Percentiles rank a stretch among this genome's conserved stretches.
phyloP scores from a whole-genome alignment of 2,888 invertebrate genomes.

The Leptinotarsa haldemani region DNA sequence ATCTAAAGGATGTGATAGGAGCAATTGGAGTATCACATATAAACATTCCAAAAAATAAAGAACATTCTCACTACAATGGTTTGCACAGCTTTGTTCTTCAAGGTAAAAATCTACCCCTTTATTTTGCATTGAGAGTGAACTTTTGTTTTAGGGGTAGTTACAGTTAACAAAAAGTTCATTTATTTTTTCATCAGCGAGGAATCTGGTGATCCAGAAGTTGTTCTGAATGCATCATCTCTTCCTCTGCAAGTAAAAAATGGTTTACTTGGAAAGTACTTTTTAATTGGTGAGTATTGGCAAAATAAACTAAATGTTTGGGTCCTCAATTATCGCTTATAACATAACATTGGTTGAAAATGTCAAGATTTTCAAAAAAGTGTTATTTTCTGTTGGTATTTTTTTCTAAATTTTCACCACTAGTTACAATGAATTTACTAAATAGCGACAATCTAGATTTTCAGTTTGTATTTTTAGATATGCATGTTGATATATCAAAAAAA shows the following conservation, averaged over 20 bases:
- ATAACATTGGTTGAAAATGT: no score
- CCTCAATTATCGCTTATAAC: no score
- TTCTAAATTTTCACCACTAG: no score
- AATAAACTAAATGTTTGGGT: no score
- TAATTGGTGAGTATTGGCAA: slow-evolving; percentile 35
- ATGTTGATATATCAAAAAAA: no score
- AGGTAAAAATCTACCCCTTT: slow-evolving; percentile 25
- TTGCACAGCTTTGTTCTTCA: slow-evolving; percentile 37
- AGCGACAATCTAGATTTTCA: no score
- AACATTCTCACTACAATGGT: slow-evolving; percentile 22
- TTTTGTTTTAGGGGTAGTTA: slow-evolving; percentile 35
- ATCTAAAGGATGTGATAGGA: slow-evolving; percentile 36
- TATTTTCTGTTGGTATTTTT: no score
- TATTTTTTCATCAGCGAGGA: slow-evolving; percentile 35
- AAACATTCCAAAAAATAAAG: slow-evolving; percentile 37
- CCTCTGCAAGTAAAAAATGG: slow-evolving; percentile 27
- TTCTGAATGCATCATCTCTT: slow-evolving; percentile 37
- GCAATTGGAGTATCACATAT: slow-evolving; percentile 40
- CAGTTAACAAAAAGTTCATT: slow-evolving; percentile 38
- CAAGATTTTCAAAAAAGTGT: no score
- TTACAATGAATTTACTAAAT: no score
- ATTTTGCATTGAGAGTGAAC: neutral
- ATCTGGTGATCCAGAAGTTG: slow-evolving; percentile 29
- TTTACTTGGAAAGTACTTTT: slow-evolving; percentile 34
- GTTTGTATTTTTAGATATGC: no score